Conservation (phyloP, 2,113 vertebrate species). For the Egretta garzetta region DNA sequence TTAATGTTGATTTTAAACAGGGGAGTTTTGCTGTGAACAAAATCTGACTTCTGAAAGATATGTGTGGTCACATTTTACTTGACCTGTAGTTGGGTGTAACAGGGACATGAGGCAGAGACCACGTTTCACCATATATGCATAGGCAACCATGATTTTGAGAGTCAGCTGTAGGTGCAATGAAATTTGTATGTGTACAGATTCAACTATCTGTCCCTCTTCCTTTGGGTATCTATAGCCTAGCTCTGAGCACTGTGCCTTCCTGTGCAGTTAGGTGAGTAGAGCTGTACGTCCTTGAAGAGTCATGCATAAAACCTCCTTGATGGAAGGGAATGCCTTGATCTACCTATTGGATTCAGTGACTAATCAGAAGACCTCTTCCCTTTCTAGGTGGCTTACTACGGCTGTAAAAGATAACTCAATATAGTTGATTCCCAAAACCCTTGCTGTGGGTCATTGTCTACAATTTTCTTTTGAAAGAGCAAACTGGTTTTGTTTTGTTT, state of each 20-base stretch:
- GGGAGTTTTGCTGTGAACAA: not conserved
- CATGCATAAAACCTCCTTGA: fast-evolving
- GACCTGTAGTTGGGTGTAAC: not conserved
- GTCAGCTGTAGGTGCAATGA: not conserved
- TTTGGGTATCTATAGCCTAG: fast-evolving
- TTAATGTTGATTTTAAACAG: conserved; percentile 28
- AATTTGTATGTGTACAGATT: not conserved
- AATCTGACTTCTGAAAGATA: not conserved
- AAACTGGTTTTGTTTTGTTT: not conserved
- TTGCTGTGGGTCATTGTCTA: not conserved
- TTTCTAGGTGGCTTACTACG: not conserved
- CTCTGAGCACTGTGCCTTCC: not conserved
- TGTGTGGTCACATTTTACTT: not conserved
- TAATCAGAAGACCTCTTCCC: not conserved
- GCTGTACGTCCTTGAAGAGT: not conserved
- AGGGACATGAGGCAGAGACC: not conserved
- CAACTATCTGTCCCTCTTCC: not conserved
- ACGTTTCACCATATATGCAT: not conserved
- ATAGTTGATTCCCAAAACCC: not conserved
- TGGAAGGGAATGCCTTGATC: not conserved
- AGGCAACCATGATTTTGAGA: not conserved
- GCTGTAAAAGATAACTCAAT: not conserved
- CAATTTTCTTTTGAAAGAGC: not conserved
- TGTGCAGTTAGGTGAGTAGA: not conserved
- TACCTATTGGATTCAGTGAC: not conserved